Evolutionary conservation across 1,140 invertebrate species (phyloP).

Genomic region (Drosophila persimilis): DNA sequence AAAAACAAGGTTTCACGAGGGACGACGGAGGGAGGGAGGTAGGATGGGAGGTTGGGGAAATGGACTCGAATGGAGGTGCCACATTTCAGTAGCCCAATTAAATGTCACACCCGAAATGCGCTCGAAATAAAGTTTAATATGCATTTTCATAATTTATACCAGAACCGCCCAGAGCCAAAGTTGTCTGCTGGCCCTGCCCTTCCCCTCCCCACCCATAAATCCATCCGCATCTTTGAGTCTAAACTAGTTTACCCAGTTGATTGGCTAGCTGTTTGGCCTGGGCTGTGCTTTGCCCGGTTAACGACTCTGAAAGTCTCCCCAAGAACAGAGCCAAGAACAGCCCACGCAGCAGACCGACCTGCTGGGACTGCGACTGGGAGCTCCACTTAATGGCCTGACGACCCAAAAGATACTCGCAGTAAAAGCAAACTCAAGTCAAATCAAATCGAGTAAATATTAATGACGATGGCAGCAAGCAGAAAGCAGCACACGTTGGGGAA

Average conservation of each 20-base stretch:
- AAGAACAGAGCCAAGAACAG: constrained; percentile 27
- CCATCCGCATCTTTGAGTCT: constrained; percentile 28
- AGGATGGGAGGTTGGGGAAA: no score
- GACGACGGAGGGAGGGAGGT: no score
- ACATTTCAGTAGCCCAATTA: constrained; percentile 19
- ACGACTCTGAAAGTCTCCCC: constrained; percentile 65
- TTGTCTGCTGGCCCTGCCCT: constrained; percentile 41
- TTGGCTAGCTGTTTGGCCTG: constrained; percentile 36
- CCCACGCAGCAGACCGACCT: constrained; percentile 51
- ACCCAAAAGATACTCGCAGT: constrained; percentile 54
- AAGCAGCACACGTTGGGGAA: constrained; percentile 65
- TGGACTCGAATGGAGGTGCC: no score
- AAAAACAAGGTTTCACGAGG: no score
- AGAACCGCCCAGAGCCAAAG: constrained; percentile 23
- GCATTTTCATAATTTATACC: constrained; percentile 42
- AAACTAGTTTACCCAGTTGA: constrained; percentile 73
- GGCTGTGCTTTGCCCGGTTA: constrained; percentile 46
- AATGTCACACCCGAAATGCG: constrained; percentile 21
- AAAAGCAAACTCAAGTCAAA: constrained; percentile 31
- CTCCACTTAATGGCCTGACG: constrained; percentile 54
- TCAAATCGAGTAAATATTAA: constrained; percentile 69
- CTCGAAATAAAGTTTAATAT: constrained; percentile 32
- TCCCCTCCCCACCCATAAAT: constrained; percentile 15
- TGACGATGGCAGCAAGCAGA: constrained; percentile 30
- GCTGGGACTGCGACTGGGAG: constrained; percentile 23